Evolutionary conservation across 2,888 invertebrate genomes (phyloP).

Genomic region (Pseudococcus viburni): DNA sequence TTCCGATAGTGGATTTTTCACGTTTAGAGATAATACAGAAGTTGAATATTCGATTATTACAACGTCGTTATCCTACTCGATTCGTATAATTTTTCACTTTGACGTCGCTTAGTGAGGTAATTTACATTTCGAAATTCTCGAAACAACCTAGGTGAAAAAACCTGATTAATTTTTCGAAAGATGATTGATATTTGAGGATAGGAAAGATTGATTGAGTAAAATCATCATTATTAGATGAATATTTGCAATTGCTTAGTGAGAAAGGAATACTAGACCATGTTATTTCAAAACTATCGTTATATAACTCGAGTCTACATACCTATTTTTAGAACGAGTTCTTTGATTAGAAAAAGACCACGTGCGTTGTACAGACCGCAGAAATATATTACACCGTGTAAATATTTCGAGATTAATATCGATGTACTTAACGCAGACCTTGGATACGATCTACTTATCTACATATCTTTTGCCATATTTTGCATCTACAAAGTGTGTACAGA

Average conservation of each 20-base stretch:
- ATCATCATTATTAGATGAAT: background rate
- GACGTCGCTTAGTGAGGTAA: background rate
- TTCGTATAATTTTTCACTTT: background rate
- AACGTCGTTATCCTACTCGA: background rate
- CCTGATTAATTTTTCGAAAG: background rate
- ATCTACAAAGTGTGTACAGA: background rate
- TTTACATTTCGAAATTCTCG: background rate
- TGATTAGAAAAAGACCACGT: background rate
- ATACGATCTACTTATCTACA: background rate
- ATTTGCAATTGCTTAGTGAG: background rate
- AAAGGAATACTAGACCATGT: background rate
- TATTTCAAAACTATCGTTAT: constrained; percentile 14
- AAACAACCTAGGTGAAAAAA: background rate
- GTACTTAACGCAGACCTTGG: background rate
- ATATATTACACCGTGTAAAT: background rate
- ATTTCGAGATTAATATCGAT: background rate
- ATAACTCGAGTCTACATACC: background rate
- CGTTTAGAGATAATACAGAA: no score
- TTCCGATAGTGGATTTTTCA: no score
- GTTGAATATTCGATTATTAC: no score
- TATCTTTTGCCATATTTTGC: background rate
- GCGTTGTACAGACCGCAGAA: background rate
- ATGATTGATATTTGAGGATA: background rate
- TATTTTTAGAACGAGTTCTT: constrained; percentile 28
- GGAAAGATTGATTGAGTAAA: background rate